Evolutionary conservation across 2,113 vertebrate genomes (phyloP).

Genomic region (Pterocles burchelli): DNA sequence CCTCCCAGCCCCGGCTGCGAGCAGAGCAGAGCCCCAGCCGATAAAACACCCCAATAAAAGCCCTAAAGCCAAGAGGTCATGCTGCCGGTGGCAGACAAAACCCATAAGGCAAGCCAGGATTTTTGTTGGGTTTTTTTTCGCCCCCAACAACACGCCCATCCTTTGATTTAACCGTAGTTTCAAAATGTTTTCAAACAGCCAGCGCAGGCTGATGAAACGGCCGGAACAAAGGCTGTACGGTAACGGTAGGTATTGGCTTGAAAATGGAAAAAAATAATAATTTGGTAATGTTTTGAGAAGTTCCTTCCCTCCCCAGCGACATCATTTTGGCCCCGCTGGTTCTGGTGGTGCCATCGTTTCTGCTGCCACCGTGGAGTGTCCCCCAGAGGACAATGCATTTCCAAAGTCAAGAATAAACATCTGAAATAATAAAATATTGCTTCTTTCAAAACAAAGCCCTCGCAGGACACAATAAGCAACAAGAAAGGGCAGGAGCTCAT

Average conservation of each 20-base stretch:
- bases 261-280: not conserved
- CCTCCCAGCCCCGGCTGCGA: not conserved
- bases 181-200: not conserved
- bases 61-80: not conserved
- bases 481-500: conserved; percentile 4
- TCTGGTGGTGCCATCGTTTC: not conserved
- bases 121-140: rapidly evolving
- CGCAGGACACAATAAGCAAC: not conserved
- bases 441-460: not conserved
- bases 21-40: not conserved
- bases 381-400: not conserved
- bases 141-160: not conserved
- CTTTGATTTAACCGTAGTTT: not conserved
- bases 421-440: not conserved
- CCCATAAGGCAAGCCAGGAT: not conserved
- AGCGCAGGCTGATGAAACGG: not conserved
- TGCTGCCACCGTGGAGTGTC: not conserved
- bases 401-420: not conserved
- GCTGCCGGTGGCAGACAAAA: not conserved
- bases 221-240: not conserved
- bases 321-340: conserved; percentile 1
- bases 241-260: not conserved
- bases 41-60: not conserved
- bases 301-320: not conserved
- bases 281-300: not conserved